These are phyloP conservation scores for Drosophila maculinotata DNA, from an alignment of 2,888 invertebrate genomes.

Conservation along the genomic window DNA sequence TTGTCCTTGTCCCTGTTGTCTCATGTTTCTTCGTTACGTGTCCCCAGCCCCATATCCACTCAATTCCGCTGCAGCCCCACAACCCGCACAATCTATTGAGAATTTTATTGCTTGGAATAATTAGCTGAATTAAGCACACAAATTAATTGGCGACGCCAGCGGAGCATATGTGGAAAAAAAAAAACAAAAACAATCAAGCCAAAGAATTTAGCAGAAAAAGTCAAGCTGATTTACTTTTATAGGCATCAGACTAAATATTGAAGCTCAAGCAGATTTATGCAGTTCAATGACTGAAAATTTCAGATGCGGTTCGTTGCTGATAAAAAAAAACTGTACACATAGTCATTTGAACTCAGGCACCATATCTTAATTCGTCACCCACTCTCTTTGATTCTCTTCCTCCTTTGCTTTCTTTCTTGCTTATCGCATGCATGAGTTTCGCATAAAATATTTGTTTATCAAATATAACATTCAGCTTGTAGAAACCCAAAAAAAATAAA, in stretches of 20 bases:
- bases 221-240: slow-evolving; percentile 75
- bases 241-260: slow-evolving; percentile 56
- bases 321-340: slow-evolving; percentile 21
- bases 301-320: slow-evolving; percentile 18
- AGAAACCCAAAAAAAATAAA: neutral
- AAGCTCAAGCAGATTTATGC: slow-evolving; percentile 58
- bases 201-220: slow-evolving; percentile 33
- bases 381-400: neutral
- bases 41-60: slow-evolving; percentile 2
- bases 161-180: slow-evolving; percentile 65
- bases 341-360: neutral
- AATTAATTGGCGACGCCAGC: slow-evolving; percentile 70
- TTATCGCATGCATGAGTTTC: slow-evolving; percentile 11
- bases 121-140: slow-evolving; percentile 79
- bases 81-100: slow-evolving; percentile 66
- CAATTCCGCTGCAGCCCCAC: slow-evolving; percentile 1
- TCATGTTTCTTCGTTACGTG: slow-evolving; percentile 42
- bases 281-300: slow-evolving; percentile 14
- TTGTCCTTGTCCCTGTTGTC: slow-evolving; percentile 39
- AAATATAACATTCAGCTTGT: neutral
- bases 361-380: neutral
- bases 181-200: slow-evolving; percentile 14
- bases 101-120: slow-evolving; percentile 79
- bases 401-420: neutral
- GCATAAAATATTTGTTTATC: slow-evolving; percentile 22